These are phyloP conservation scores for Drepana arcuata DNA, from an alignment of 1,140 invertebrate genomes.

Conservation along the genomic window DNA sequence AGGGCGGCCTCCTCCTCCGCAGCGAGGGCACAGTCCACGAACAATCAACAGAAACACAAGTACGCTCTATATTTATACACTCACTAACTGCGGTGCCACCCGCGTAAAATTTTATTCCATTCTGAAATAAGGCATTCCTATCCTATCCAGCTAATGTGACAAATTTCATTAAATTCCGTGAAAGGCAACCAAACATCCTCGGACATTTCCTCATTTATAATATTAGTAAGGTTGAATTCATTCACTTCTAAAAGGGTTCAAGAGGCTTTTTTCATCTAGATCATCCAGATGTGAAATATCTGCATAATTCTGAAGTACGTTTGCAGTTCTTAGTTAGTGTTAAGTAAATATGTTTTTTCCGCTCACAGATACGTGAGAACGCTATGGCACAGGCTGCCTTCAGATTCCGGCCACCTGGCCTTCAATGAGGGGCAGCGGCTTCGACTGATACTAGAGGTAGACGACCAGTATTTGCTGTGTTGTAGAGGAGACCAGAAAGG, in stretches of 20 bases:
- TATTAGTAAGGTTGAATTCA: too few species aligned
- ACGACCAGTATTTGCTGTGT: constrained; percentile 83
- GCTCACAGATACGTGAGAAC: constrained; percentile 80
- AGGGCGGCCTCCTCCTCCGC: constrained; percentile 77
- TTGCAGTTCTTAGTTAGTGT: too few species aligned
- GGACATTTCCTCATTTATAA: too few species aligned
- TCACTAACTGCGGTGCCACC: not conserved
- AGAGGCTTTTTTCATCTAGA: too few species aligned
- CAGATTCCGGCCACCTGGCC: constrained; percentile 83
- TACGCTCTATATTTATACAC: constrained; percentile 12
- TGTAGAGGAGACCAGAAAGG: constrained; percentile 84
- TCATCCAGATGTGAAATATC: too few species aligned
- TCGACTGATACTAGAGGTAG: constrained; percentile 82
- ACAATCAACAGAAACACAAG: constrained; percentile 64
- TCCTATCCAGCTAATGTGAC: too few species aligned
- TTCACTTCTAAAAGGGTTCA: too few species aligned
- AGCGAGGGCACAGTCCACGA: constrained; percentile 55
- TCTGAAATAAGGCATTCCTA: too few species aligned
- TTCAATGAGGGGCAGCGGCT: constrained; percentile 84
- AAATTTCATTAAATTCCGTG: too few species aligned
- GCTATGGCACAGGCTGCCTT: constrained; percentile 79
- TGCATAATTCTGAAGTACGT: too few species aligned
- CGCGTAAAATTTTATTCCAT: too few species aligned
- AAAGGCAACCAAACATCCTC: too few species aligned
- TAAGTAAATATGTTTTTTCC: constrained; percentile 7